Conservation (phyloP, 35 echinoderm and acorn worm species). For the Stichopus chloronotus region DNA sequence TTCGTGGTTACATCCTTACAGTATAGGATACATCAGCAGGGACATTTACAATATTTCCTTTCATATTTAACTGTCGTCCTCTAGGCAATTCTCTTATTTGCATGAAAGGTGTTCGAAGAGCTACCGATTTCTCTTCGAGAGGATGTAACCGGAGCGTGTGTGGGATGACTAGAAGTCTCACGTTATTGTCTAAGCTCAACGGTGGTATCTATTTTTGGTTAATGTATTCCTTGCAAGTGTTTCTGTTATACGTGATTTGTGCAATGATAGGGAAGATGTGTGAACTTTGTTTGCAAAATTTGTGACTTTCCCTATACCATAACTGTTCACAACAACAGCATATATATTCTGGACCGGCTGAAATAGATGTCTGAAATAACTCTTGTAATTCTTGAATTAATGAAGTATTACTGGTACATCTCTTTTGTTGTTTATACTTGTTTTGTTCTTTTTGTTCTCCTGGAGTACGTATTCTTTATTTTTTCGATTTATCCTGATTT, state of each 20-base stretch:
- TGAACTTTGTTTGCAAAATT: too few species aligned
- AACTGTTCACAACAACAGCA: too few species aligned
- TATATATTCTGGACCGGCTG: too few species aligned
- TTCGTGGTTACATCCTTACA: constrained; percentile 31
- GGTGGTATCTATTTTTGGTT: neutral
- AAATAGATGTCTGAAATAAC: neutral
- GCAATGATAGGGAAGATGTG: too few species aligned
- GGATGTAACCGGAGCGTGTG: neutral
- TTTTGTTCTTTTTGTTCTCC: neutral
- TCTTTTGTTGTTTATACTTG: neutral
- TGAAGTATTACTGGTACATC: neutral
- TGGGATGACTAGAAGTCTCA: constrained; percentile 12
- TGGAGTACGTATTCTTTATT: neutral
- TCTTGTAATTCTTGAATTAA: neutral
- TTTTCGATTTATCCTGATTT: neutral
- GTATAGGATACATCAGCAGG: constrained; percentile 49
- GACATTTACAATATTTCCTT: constrained; percentile 50
- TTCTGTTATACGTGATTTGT: too few species aligned
- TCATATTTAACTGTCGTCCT: constrained; percentile 10
- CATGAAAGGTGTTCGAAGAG: constrained; percentile 57
- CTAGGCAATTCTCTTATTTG: constrained; percentile 43
- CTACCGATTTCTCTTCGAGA: constrained; percentile 44
- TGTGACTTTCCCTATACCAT: too few species aligned
- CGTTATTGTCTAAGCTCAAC: neutral
- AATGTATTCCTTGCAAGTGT: constrained; percentile 13